Percentiles rank a stretch among this genome's conserved stretches.
These are phyloP conservation scores for Calliopum simillimum DNA, from an alignment of 2,888 invertebrate genomes.

Conservation along the genomic window DNA sequence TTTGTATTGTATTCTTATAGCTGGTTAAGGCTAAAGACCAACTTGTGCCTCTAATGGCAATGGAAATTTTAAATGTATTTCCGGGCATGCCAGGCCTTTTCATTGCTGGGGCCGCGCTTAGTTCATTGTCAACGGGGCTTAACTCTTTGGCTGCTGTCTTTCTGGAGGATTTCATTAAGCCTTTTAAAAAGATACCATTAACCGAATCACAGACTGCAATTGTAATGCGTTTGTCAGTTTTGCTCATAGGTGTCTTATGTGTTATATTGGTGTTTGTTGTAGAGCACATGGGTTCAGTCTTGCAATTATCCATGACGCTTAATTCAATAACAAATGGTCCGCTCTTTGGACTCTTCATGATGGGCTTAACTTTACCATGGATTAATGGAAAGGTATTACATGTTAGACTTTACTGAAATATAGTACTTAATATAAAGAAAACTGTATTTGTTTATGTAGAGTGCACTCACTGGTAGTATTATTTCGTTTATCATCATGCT, in stretches of 20 bases:
- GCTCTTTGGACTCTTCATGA: slow-evolving; percentile 76
- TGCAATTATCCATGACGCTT: slow-evolving; percentile 73
- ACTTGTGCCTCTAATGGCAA: slow-evolving; percentile 84
- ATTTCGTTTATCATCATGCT: slow-evolving; percentile 73
- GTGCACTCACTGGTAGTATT: slow-evolving; percentile 76
- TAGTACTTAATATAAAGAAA: background rate
- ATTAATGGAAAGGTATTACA: slow-evolving; percentile 71
- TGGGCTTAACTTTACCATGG: slow-evolving; percentile 76
- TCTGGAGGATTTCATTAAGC: slow-evolving; percentile 82
- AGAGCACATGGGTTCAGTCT: slow-evolving; percentile 76
- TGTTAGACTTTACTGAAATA: background rate
- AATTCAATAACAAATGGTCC: slow-evolving; percentile 76
- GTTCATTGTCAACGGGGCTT: slow-evolving; percentile 83
- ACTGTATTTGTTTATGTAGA: slow-evolving; percentile 71
- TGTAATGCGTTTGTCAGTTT: slow-evolving; percentile 76
- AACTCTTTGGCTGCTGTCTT: slow-evolving; percentile 85
- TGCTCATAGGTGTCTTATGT: slow-evolving; percentile 75
- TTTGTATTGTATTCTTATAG: slow-evolving; percentile 67
- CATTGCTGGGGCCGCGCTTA: slow-evolving; percentile 86
- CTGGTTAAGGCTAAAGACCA: slow-evolving; percentile 83
- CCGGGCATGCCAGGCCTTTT: slow-evolving; percentile 89
- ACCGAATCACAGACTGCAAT: slow-evolving; percentile 70
- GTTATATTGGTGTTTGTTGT: slow-evolving; percentile 75
- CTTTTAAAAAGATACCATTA: slow-evolving; percentile 71
- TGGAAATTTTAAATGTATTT: slow-evolving; percentile 80